Conservation (phyloP, 2,888 invertebrate genomes). For the Phengaris arion region DNA sequence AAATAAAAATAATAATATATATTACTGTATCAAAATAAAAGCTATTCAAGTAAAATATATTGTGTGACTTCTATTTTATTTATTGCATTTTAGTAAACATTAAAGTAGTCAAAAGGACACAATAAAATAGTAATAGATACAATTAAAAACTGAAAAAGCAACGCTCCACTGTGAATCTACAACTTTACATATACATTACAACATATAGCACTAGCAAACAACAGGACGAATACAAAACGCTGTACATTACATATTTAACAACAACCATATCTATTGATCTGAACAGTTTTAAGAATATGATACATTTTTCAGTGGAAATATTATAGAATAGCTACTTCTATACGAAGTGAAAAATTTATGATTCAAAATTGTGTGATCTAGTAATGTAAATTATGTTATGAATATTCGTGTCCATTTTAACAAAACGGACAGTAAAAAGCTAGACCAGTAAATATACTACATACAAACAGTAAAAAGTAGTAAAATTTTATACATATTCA, state of each 20-base stretch:
- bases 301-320: constrained; percentile 30
- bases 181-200: constrained; percentile 35
- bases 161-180: constrained; percentile 20
- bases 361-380: not conserved
- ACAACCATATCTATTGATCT: constrained; percentile 40
- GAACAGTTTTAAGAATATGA: constrained; percentile 27
- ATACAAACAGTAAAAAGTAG: not conserved
- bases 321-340: not conserved
- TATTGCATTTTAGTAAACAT: not conserved
- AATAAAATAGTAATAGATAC: not conserved
- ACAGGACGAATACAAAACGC: constrained; percentile 48
- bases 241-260: constrained; percentile 49
- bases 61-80: not conserved
- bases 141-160: not conserved
- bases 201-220: constrained; percentile 51
- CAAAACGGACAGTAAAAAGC: not conserved
- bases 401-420: not conserved
- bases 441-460: not conserved
- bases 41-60: not conserved
- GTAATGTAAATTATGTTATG: not conserved
- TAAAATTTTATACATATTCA: not conserved
- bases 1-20: not conserved
- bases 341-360: not conserved
- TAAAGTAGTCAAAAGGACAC: not conserved
- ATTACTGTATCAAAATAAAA: not conserved